These are phyloP conservation scores for Trachemys scripta DNA, from an alignment of 2,113 vertebrate genomes.

Conservation along the genomic window DNA sequence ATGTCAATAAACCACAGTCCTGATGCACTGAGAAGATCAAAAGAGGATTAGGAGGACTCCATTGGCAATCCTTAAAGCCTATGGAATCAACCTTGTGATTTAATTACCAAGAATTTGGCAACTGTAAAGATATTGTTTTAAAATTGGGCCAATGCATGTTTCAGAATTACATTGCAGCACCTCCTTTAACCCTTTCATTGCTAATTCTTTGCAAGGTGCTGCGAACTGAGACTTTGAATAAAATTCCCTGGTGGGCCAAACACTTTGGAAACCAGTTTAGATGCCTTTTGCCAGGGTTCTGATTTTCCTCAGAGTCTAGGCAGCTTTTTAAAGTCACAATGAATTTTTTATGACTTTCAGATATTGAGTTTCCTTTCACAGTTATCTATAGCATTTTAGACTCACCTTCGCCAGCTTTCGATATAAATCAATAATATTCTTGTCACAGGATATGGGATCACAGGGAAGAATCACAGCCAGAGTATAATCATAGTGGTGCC, in stretches of 20 bases:
- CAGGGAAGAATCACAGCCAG: background rate
- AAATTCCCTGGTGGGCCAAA: background rate
- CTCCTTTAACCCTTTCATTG: background rate
- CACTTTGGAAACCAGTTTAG: background rate
- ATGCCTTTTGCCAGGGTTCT: background rate
- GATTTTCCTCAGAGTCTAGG: background rate
- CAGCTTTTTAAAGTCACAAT: background rate
- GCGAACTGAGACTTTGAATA: background rate
- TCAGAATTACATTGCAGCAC: background rate
- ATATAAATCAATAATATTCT: background rate
- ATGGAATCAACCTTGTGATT: conserved; percentile 55
- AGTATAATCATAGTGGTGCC: background rate
- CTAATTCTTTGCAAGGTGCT: background rate
- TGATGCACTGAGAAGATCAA: conserved; percentile 77
- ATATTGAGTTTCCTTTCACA: background rate
- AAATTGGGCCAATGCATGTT: background rate
- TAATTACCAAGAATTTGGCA: conserved; percentile 52
- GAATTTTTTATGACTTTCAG: background rate
- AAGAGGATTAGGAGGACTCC: conserved; percentile 82
- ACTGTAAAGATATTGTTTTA: conserved; percentile 38
- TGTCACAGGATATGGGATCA: background rate
- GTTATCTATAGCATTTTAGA: background rate
- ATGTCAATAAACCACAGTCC: conserved; percentile 88
- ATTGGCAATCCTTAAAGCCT: conserved; percentile 67
- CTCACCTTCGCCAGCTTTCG: background rate